Conservation (phyloP, 2,113 vertebrate species). For the Nothoprocta pentlandii region DNA sequence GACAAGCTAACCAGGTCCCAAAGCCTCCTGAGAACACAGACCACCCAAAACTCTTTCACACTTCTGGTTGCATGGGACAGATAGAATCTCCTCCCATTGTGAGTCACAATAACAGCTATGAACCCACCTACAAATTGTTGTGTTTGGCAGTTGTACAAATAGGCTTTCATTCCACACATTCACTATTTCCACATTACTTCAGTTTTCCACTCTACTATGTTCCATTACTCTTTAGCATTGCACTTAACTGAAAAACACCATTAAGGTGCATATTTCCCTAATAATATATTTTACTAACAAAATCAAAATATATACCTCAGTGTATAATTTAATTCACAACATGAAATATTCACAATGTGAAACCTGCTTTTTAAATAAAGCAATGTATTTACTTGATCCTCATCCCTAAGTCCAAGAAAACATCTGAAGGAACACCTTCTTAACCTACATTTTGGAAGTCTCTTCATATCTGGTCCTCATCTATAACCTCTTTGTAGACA, state of each 20-base stretch:
- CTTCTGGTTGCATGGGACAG: background rate
- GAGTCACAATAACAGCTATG: background rate
- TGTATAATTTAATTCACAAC: background rate
- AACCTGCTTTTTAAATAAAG: background rate
- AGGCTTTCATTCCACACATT: background rate
- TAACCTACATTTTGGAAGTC: background rate
- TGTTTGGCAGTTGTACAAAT: background rate
- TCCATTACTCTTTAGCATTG: background rate
- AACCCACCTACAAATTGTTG: background rate
- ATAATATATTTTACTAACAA: background rate
- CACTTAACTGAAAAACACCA: slow-evolving; percentile 5
- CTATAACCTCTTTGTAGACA: background rate
- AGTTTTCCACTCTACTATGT: background rate
- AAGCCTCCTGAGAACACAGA: background rate
- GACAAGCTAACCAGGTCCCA: background rate
- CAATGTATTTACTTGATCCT: background rate
- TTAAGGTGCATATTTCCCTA: background rate
- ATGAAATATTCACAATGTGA: background rate
- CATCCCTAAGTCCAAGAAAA: background rate
- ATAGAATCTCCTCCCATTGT: background rate
- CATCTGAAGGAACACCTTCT: background rate
- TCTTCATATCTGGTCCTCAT: background rate
- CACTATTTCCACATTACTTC: background rate
- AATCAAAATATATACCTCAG: background rate
- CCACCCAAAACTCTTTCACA: background rate